Percentiles rank a stretch among this genome's conserved stretches.
These are phyloP conservation scores for Dascyllus trimaculatus DNA, from an alignment of 2,113 vertebrate genomes.

Conservation along the genomic window DNA sequence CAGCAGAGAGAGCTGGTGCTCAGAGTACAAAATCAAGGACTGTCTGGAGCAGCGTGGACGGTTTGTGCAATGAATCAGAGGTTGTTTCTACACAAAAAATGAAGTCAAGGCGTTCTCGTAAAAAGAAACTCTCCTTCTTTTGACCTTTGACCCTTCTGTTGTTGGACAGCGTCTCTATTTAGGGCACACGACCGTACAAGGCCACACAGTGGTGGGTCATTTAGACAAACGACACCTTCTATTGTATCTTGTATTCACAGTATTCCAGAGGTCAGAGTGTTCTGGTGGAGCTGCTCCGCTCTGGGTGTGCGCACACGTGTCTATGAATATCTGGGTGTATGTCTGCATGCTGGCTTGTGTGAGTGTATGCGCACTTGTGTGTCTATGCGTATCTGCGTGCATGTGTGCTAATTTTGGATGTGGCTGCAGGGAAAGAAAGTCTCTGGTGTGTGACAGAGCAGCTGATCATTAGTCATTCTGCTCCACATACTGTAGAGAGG, in stretches of 20 bases:
- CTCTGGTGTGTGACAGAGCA: conserved; percentile 72
- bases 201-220: background rate
- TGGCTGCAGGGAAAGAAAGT: conserved; percentile 74
- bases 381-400: background rate
- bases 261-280: conserved; percentile 10
- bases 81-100: background rate
- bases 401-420: conserved; percentile 78
- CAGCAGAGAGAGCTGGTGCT: conserved; percentile 67
- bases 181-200: background rate
- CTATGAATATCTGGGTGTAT: background rate
- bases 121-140: background rate
- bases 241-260: background rate
- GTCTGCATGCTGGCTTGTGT: background rate
- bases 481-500: conserved; percentile 75
- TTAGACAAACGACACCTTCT: background rate
- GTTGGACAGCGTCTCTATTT: background rate
- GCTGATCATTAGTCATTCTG: conserved; percentile 83
- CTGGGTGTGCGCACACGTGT: background rate
- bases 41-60: background rate
- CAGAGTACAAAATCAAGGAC: background rate
- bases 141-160: conserved; percentile 9
- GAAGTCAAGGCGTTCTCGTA: background rate
- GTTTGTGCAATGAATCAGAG: background rate
- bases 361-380: background rate
- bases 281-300: background rate